A percentile compares a stretch with the other conserved stretches of the same genome.
Conservation (phyloP, 2,888 invertebrate genomes). For the Noctua fimbriata region DNA sequence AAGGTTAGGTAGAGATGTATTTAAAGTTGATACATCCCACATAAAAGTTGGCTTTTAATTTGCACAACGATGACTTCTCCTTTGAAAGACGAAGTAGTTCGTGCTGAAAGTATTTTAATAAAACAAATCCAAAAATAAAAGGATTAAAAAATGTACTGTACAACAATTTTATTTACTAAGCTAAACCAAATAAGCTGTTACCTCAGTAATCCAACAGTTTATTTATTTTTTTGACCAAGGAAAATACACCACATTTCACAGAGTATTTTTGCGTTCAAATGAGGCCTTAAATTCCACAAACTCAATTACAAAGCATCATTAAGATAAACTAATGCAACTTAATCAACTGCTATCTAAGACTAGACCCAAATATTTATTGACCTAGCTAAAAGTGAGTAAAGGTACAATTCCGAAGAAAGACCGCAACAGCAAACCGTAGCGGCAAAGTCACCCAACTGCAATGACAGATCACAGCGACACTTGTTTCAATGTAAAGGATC, state of each 20-base stretch:
- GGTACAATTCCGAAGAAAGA: background rate
- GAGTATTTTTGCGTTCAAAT: constrained; percentile 7
- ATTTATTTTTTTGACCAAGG: background rate
- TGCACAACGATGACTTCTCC: background rate
- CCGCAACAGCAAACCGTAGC: background rate
- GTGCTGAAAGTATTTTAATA: background rate
- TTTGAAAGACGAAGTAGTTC: background rate
- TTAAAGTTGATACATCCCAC: background rate
- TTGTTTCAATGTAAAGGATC: background rate
- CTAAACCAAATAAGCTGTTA: background rate
- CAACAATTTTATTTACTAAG: background rate
- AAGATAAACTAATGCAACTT: constrained; percentile 40
- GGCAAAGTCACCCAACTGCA: background rate
- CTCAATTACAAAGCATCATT: constrained; percentile 50
- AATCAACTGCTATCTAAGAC: constrained; percentile 45
- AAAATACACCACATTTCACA: background rate
- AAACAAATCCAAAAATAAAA: background rate
- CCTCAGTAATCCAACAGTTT: background rate
- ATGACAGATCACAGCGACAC: background rate
- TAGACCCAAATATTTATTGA: constrained; percentile 40
- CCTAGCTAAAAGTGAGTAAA: constrained; percentile 23
- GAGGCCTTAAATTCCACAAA: constrained; percentile 16
- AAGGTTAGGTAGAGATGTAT: background rate
- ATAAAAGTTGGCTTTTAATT: background rate
- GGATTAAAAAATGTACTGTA: background rate